A percentile compares a stretch with the other conserved stretches of the same genome.
Evolutionary conservation across 2,797 vertebrate species (phyloP).

Genomic region (Chlorospingus semifuscus): DNA sequence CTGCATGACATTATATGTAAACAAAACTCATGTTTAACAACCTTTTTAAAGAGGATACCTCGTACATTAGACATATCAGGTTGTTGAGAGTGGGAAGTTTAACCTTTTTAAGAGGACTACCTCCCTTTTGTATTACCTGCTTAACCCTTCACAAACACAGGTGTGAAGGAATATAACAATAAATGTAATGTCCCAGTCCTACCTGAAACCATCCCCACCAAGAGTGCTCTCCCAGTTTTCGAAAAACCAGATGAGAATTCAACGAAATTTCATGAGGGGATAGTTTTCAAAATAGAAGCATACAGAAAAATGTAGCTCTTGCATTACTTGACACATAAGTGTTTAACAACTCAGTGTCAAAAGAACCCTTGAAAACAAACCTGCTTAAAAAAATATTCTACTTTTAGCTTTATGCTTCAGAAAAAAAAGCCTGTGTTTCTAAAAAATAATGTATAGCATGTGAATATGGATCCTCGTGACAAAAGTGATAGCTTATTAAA

Average conservation of each 20-base stretch:
- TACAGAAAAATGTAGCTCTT: background rate
- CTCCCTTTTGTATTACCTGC: background rate
- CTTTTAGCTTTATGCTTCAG: background rate
- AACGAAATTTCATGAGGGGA: accelerated
- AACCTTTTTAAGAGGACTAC: slow-evolving; percentile 38
- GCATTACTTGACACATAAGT: background rate
- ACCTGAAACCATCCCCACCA: background rate
- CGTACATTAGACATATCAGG: slow-evolving; percentile 46
- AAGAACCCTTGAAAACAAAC: background rate
- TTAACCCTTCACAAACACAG: background rate
- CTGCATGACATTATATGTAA: slow-evolving; percentile 82
- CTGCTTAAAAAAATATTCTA: background rate
- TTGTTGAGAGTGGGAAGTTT: slow-evolving; percentile 29
- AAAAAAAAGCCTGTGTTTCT: background rate
- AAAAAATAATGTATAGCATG: background rate
- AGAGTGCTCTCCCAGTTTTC: background rate
- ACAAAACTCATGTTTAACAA: slow-evolving; percentile 87
- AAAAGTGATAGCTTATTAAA: slow-evolving; percentile 47
- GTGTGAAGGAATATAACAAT: background rate
- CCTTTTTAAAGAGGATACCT: slow-evolving; percentile 70
- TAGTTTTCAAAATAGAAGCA: slow-evolving; percentile 9
- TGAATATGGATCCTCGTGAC: background rate
- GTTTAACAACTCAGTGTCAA: background rate
- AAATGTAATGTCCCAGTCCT: background rate
- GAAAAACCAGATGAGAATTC: background rate